Base-by-base conservation (phyloP, 2,888 invertebrate species). In the Carcina quercana region DNA sequence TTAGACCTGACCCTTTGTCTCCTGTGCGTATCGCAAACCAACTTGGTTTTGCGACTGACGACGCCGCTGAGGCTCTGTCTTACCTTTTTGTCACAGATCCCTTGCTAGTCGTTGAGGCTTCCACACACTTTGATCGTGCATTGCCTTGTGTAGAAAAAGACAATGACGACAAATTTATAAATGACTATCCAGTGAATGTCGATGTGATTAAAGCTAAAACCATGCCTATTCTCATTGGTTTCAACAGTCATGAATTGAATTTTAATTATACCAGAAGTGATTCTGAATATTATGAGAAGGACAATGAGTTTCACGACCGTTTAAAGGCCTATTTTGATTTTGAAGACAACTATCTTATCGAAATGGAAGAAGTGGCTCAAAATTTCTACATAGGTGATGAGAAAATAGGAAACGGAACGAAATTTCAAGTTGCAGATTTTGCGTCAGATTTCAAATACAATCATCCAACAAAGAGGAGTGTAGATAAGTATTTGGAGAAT, bases 121-220 rank as follows among this genome's bases (percentile, higher is more conserved):
- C 47, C 2, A 5, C 24, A 6, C 47, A 47, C 5, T 31, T 56
- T 2, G 42, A 43, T 7, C 40, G 55, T 2, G 13, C 29, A 1
- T 63, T 62, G 30, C 64, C 67, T 0, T 74, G 74, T 30, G 45
- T 64, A 2, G 75, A 75, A 44, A 49, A 48, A 14, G 52, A 64
- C 2, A 45, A 41, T 13, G 53, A 62, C 0, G 61, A 66, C 20
- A 42, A 50, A 1, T 59, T 75, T 30, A 34, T 74, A 15, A 42
- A 54, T 2, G 48, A 48, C 11, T 47, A 54, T 37, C 64, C 70
- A 40, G 35, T 62, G 2, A 51, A 52, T 21, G 37, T 54, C 13
- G 21, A 43, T 8, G 35, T 47, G 1, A 51, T 61, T 0, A 70
- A 64, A 53, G 54, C 46, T 0, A 53, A 39, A 24, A 43, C 51